Evolutionary conservation across 1,140 invertebrate genomes (phyloP), one percentile per base, ranked within the genome.

Genomic region (Linepithema humile): DNA sequence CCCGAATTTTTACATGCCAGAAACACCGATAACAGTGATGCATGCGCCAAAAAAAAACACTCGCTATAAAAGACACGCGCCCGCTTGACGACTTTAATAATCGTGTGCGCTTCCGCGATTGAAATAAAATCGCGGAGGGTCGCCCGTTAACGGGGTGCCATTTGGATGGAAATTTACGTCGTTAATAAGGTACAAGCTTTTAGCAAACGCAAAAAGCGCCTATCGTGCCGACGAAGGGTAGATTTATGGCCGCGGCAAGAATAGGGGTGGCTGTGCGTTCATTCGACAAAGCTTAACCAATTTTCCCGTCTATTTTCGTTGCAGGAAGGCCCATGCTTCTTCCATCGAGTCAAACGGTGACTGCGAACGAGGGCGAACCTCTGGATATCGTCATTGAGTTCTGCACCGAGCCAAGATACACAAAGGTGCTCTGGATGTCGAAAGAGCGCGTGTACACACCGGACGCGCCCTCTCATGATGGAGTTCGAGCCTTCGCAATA

Each of bases 311-410:
- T 57, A 73, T 90, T 91, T 90, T 90, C 75, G 80, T 94, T 95
- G 2, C 92, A 96, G 96, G 96, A 59, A 93, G 94, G 62, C 96
- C 96, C 23, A 94, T 95, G 86, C 94, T 96, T 35, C 94, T 95
- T 82, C 95, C 95, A 7, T 91, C 93, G 20, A 95, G 94, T 74
- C 94, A 94, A 65, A 95, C 94, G 2, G 90, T 96, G 82, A 95
- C 94, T 73, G 95, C 95, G 2, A 93, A 95, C 60, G 93, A 95
- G 64, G 96, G 96, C 2, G 93, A 95, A 53, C 88, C 94, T 0
- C 88, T 96, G 55, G 93, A 94, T 64, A 89, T 96, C 1, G 91
- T 94, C 38, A 95, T 95, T 3, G 95, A 96, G 84, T 95, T 96
- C 86, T 96, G 96, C 89, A 95, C 95, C 23, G 95, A 95, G 75